Evolutionary conservation across 1,140 invertebrate genomes (phyloP), one percentile per base, ranked within the genome.

Genomic region (Drosophila varians): DNA sequence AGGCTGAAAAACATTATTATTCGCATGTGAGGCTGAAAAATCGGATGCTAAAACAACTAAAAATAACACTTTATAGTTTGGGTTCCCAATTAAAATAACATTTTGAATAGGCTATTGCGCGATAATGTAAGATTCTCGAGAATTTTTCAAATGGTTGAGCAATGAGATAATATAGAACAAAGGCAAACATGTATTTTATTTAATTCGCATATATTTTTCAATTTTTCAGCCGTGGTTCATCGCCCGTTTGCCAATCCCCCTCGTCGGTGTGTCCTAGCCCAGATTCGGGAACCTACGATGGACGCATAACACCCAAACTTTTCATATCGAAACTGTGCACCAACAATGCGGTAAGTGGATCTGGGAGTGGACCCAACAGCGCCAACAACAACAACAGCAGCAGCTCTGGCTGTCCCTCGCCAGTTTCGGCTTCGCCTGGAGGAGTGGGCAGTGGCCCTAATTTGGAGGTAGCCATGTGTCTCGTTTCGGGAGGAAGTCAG

Each of bases 171-270:
- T 42, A 14, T 38, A 4, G 11, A 38, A 38, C 12, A 38, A 38
- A 31, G 6, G 7, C 2, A 11, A 8, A 31, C 28, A 31, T 1
- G 28, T 11, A 31, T 7, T 31, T 21, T n/a, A n/a, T n/a, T n/a
- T n/a, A n/a, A n/a, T n/a, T n/a, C n/a, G 21, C 4, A 21, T 21
- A 21, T 21, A 2, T 2, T 21, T 21, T 21, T 21, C 2, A 12
- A 11, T 36, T 36, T 31, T 31, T 31, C 45, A 93, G 93, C 72
- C 92, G 93, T 28, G 94, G 80, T 91, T 92, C 93, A 11, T 92
- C 94, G 43, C 92, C 93, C 56, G 86, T 90, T 26, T 91, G 86
- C 46, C 90, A 89, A 82, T 91, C 89, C 1, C 90, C 90, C 4
- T 91, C 87, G 16, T 90, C 89, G 5, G 76, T 91, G 16, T 91